These are phyloP conservation scores for Thalassophryne amazonica DNA, from an alignment of 2,797 vertebrate genomes.

Conservation along the genomic window DNA sequence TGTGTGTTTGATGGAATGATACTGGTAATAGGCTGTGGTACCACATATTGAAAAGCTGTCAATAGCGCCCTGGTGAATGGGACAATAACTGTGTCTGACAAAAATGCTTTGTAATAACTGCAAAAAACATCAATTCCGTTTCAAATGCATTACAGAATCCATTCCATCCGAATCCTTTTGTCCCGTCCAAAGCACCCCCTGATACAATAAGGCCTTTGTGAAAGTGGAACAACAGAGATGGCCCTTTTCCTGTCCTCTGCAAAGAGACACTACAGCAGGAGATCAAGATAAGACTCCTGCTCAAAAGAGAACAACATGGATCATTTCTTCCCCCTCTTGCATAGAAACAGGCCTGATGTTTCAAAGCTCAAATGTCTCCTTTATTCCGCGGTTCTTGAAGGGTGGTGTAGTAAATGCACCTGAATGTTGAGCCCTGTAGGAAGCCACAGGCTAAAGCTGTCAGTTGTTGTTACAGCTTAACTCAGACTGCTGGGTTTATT, in stretches of 20 bases:
- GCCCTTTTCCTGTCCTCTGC: slow-evolving; percentile 61
- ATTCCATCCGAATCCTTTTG: slow-evolving; percentile 41
- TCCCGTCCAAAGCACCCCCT: slow-evolving; percentile 42
- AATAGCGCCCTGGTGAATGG: slow-evolving; percentile 37
- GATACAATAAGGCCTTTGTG: slow-evolving; percentile 56
- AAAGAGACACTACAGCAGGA: slow-evolving; percentile 53
- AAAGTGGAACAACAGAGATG: slow-evolving; percentile 58
- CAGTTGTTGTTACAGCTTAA: slow-evolving; percentile 66
- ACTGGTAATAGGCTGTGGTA: slow-evolving; percentile 6
- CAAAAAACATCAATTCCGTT: slow-evolving; percentile 66
- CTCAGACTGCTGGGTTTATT: slow-evolving; percentile 46
- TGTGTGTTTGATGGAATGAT: slow-evolving; percentile 10
- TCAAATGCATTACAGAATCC: slow-evolving; percentile 53
- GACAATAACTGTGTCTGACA: slow-evolving; percentile 30
- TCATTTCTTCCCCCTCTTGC: slow-evolving; percentile 37
- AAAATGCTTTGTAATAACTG: slow-evolving; percentile 53
- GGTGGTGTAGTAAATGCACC: slow-evolving; percentile 67
- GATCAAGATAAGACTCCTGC: slow-evolving; percentile 73
- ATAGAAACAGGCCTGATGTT: slow-evolving; percentile 34
- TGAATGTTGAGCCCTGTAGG: slow-evolving; percentile 60
- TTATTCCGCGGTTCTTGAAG: slow-evolving; percentile 40
- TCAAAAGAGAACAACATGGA: slow-evolving; percentile 65
- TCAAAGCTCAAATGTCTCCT: slow-evolving; percentile 35
- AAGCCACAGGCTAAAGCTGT: slow-evolving; percentile 61
- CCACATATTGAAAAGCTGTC: slow-evolving; percentile 32